phyloP scores from a whole-genome alignment of 2,797 vertebrate species.

The Falco berigora region DNA sequence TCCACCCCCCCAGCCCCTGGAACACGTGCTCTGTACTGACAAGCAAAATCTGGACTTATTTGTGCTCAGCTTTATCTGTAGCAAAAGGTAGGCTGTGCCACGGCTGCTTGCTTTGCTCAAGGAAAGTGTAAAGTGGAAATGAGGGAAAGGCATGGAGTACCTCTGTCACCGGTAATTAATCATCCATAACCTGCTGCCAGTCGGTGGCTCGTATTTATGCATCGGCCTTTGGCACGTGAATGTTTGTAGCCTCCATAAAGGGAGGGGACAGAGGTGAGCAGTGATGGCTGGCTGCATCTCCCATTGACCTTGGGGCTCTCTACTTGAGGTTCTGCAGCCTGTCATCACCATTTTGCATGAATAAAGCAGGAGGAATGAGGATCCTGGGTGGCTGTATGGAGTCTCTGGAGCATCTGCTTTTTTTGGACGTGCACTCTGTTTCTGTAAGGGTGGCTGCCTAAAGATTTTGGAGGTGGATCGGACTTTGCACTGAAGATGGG shows the following conservation, averaged over 20 bases:
- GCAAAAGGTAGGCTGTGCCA: background rate
- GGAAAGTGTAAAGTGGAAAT: background rate
- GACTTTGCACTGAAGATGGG: background rate
- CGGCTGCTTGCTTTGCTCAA: background rate
- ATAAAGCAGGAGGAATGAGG: background rate
- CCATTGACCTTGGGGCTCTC: background rate
- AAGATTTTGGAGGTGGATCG: background rate
- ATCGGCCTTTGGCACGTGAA: background rate
- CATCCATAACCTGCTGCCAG: background rate
- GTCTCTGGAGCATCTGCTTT: background rate
- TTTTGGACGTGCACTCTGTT: background rate
- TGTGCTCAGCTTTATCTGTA: background rate
- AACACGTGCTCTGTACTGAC: accelerated
- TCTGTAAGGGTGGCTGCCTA: background rate
- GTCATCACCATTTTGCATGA: accelerated
- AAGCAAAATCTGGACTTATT: background rate
- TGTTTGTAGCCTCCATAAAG: background rate
- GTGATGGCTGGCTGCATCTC: background rate
- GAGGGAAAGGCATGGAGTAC: background rate
- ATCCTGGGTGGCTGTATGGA: background rate
- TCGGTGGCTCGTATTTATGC: background rate
- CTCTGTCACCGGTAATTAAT: background rate
- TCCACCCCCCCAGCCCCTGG: background rate
- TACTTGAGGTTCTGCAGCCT: background rate
- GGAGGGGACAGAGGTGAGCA: background rate